Percentiles rank a stretch among this genome's conserved stretches.
Conservation (phyloP, 1,140 invertebrate genomes). For the Drosophila sp. region DNA sequence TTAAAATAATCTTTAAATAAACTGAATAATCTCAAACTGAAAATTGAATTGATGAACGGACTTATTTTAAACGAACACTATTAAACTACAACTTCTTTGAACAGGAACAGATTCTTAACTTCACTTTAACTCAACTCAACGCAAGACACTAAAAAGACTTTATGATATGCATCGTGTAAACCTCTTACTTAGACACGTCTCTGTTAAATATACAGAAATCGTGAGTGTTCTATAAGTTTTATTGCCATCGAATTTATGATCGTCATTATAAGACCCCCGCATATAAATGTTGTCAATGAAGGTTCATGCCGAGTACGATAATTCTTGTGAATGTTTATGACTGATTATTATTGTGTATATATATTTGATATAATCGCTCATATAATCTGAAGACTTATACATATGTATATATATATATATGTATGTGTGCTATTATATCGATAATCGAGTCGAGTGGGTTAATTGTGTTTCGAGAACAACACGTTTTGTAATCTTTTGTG, state of each 20-base stretch:
- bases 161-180: background rate
- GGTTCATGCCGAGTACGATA: background rate
- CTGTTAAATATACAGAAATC: background rate
- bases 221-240: conserved; percentile 14
- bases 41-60: no score
- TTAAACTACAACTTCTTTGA: no score
- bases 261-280: conserved; percentile 8
- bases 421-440: background rate
- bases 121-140: no score
- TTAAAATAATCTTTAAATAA: background rate
- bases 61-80: no score
- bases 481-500: background rate
- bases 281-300: conserved; percentile 4
- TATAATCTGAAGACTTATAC: background rate
- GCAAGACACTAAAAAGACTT: no score
- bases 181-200: background rate
- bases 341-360: conserved; percentile 9
- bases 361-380: background rate
- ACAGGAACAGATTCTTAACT: no score
- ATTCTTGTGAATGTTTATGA: conserved; percentile 8
- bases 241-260: conserved; percentile 19
- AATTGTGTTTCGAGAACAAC: conserved; percentile 7
- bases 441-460: conserved; percentile 14
- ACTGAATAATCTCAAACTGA: background rate
- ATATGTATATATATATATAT: no score